These are phyloP conservation scores for Steinernema scapterisci DNA, from an alignment of 2,888 invertebrate species.

Conservation along the genomic window DNA sequence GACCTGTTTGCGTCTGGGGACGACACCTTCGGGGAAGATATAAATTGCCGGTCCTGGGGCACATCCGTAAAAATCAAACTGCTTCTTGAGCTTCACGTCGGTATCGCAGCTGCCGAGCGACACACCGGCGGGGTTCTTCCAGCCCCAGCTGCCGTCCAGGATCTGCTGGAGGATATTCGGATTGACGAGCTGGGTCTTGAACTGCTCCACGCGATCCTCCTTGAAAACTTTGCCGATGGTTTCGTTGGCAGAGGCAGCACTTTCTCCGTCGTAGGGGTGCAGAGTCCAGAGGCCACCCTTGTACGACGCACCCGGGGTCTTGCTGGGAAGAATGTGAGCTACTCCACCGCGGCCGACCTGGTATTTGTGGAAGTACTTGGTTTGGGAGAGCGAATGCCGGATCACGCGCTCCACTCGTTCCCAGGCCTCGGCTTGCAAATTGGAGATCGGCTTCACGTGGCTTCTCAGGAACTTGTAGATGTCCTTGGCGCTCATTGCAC, in stretches of 20 bases:
- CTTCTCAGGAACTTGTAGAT: conserved; percentile 9
- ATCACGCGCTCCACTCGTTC: not conserved
- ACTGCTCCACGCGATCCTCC: not conserved
- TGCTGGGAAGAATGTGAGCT: not conserved
- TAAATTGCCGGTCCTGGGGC: not conserved
- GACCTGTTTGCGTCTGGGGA: too few species aligned
- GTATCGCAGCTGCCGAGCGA: not conserved
- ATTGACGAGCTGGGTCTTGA: not conserved
- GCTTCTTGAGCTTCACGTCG: not conserved
- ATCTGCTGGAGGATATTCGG: not conserved
- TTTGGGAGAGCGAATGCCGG: conserved; percentile 20
- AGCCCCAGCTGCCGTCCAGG: not conserved
- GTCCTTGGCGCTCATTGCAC: not conserved
- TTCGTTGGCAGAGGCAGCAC: not conserved
- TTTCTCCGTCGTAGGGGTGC: not conserved
- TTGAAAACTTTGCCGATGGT: conserved; percentile 7
- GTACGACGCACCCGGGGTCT: not conserved
- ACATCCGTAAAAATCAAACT: not conserved
- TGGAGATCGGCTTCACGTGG: not conserved
- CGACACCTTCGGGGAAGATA: not conserved
- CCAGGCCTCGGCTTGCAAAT: not conserved
- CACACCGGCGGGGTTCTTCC: not conserved
- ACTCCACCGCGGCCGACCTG: not conserved
- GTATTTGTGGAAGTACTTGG: conserved; percentile 3
- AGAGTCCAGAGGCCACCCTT: not conserved